Evolutionary conservation across 2,113 vertebrate genomes (phyloP), one percentile per base, ranked within the genome.

Genomic region (Eidolon helvum): DNA sequence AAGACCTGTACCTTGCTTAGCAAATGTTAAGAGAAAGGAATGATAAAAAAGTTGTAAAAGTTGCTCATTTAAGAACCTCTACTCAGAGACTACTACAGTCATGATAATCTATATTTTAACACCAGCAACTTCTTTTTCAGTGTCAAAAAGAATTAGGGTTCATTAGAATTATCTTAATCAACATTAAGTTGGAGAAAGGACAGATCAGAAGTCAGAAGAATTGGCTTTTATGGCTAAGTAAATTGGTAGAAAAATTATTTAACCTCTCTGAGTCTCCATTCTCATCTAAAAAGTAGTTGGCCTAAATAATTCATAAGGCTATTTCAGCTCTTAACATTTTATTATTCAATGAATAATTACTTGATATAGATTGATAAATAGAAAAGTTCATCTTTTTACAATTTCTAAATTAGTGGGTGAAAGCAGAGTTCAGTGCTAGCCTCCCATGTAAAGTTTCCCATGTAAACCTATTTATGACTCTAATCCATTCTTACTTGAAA

Each of bases 21-120:
- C 8, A 94, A 68, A 55, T 72, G 1, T 72, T 90, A 71, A 83
- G 57, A 92, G 75, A 90, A 91, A 95, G 35, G n/a, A 93, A 93
- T 35, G 66, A 50, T 53, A 22, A 71, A 84, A 65, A 79, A 43
- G 43, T 43, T 90, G 3, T 57, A 74, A 43, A 91, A 92, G 18
- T 48, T 95, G 48, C 10, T 91, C 74, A 79, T 35, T 80, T 85
- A 48, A 57, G 26, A 15, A 87, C 24, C 30, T 90, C n/a, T 28
- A 83, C 69, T 95, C 69, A 80, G n/a, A 96, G 43, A 84, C 21
- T 33, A 84, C 26, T 33, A 61, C 5, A 79, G 10, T 65, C 45
- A 86, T 50, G 43, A 78, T 35, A 65, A 90, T 5, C 30, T 78
- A 66, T 11, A 94, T 71, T 90, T 96, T 95, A 94, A 93, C 12